These are phyloP conservation scores for Ochropleura leucogaster DNA, from an alignment of 2,888 invertebrate genomes.

Conservation along the genomic window DNA sequence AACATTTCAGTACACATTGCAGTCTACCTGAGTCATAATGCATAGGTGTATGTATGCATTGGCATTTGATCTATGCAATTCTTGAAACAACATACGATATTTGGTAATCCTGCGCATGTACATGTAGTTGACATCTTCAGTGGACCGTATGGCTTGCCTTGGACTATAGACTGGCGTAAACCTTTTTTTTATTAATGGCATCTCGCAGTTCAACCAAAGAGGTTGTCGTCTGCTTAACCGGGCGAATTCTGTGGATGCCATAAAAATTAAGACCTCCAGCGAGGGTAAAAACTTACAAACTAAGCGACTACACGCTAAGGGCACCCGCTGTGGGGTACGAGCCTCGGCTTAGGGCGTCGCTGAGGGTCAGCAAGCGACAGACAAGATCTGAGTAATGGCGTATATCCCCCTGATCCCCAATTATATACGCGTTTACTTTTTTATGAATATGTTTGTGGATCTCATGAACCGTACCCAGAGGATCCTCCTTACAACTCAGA, in stretches of 20 bases:
- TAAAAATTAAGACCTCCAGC: no score
- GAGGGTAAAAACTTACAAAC: no score
- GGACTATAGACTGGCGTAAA: not conserved
- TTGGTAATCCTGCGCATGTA: not conserved
- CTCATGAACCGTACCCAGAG: not conserved
- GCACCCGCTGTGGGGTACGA: no score
- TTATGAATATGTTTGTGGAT: not conserved
- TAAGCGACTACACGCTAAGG: no score
- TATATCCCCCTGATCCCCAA: not conserved
- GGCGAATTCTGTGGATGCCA: no score
- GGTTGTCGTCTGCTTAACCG: no score
- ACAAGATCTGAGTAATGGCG: no score
- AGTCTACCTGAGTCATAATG: not conserved
- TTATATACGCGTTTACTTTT: not conserved
- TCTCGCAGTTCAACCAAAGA: no score
- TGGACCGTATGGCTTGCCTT: not conserved
- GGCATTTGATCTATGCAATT: not conserved
- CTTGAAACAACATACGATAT: not conserved
- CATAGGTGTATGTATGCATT: not conserved
- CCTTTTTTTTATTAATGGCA: no score
- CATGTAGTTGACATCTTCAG: not conserved
- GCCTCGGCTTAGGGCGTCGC: no score
- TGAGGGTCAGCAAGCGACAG: no score
- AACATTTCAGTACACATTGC: not conserved
- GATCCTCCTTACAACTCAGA: conserved; percentile 31